Percentiles rank a stretch among this genome's conserved stretches.
Conservation (phyloP, 2,113 vertebrate genomes). For the Procavia capensis region DNA sequence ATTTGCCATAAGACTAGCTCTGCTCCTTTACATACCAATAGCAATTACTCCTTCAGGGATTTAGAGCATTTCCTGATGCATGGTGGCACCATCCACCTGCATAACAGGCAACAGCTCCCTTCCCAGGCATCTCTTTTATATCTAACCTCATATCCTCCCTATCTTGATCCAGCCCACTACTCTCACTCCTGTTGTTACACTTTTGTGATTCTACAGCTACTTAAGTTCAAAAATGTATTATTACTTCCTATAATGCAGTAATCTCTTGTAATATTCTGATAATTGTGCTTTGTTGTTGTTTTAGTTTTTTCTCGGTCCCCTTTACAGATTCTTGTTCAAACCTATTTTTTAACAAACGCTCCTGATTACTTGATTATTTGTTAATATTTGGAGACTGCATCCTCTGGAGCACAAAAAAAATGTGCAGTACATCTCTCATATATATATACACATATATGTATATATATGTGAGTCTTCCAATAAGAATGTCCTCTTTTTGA, state of each 20-base stretch:
- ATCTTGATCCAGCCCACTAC: not conserved
- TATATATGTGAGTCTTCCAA: not conserved
- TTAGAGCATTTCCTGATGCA: not conserved
- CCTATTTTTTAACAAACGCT: not conserved
- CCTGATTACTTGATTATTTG: not conserved
- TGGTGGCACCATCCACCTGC: not conserved
- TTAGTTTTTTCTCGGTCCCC: not conserved
- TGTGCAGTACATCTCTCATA: not conserved
- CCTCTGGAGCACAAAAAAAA: not conserved
- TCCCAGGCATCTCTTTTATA: not conserved
- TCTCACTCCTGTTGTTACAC: not conserved
- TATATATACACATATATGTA: no score
- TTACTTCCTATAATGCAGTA: not conserved
- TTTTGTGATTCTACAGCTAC: not conserved
- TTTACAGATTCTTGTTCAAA: not conserved
- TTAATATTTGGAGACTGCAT: not conserved
- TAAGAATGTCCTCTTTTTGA: no score
- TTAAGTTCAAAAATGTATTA: not conserved
- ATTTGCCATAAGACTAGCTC: rapidly evolving
- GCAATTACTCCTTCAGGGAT: rapidly evolving
- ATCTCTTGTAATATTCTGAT: not conserved
- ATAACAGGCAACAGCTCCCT: not conserved
- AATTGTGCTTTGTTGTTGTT: not conserved
- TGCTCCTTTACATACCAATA: not conserved
- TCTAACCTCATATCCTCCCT: rapidly evolving